Conservation (phyloP, 2,888 invertebrate genomes). For the Isoperla grammatica region DNA sequence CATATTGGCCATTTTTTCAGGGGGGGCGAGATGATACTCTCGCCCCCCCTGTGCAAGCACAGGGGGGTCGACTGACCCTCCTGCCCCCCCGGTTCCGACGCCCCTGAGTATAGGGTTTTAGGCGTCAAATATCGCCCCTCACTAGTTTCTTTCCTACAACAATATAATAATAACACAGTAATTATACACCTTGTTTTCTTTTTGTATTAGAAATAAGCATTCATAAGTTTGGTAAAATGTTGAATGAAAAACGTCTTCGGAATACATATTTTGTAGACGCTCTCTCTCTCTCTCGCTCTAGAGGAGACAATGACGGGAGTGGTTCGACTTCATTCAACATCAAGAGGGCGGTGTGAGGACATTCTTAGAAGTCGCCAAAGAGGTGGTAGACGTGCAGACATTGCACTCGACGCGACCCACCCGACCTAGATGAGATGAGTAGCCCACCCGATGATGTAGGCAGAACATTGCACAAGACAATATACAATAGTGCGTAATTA, state of each 20-base stretch:
- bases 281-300: not conserved
- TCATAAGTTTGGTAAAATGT: not conserved
- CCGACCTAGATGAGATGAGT: too few species aligned
- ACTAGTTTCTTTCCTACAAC: not conserved
- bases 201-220: constrained; percentile 8
- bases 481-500: too few species aligned
- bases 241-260: constrained; percentile 17
- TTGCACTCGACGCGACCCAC: too few species aligned
- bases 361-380: not conserved
- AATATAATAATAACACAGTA: constrained; percentile 11
- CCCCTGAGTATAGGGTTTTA: too few species aligned
- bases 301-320: constrained; percentile 13
- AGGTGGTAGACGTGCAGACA: too few species aligned
- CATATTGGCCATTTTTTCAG: too few species aligned
- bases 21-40: too few species aligned
- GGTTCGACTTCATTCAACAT: constrained; percentile 2
- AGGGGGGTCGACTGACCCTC: too few species aligned
- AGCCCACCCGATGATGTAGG: too few species aligned
- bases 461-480: too few species aligned
- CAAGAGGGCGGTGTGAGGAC: not conserved
- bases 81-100: too few species aligned
- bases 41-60: too few species aligned
- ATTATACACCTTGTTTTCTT: constrained; percentile 7
- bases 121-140: constrained; percentile 2
- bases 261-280: not conserved